Base-by-base conservation (phyloP, 2,113 vertebrate species). In the Oryzias woworae region DNA sequence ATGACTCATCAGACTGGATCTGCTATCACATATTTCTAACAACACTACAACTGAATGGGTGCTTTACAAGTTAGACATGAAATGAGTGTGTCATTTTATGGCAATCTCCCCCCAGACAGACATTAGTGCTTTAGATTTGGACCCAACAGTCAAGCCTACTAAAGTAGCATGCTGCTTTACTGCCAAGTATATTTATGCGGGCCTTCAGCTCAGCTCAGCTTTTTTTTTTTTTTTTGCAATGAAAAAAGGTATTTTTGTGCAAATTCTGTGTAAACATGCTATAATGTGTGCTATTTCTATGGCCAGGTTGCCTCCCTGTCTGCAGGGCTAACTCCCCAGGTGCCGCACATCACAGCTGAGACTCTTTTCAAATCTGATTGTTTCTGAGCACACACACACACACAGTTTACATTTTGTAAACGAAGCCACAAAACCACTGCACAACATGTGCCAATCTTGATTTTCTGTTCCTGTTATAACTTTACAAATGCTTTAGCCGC, bases 111-210 rank as follows among this genome's bases (percentile, higher is more conserved):
- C 87, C 69, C 41, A 81, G 85, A 77, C 78, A 77, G 81, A 82
- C 87, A 88, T 89, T 85, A 85, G 81, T 74, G 78, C 73, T 79
- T 84, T 78, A 70, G 81, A 85, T 89, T 87, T 88, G 81, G 87
- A 87, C 84, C 80, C 58, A 57, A 83, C 73, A 75, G 67, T 73
- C 77, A 85, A 85, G 81, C 69, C 73, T 76, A 71, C 75, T 12
- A 69, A 64, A 74, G 85, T 83, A 69, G 81, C 53, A 23, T 16
- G 47, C 58, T 71, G 62, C 70, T 64, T 63, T 53, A 61, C 67
- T 66, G 47, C 76, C 57, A 76, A 80, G 76, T 80, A 86, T 82
- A 77, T 78, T 28, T 78, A 58, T 63, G 55, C 60, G 60, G 60
- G 58, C 60, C 67, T 64, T 48, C 73, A 7, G 51, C 69, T 31